Base-by-base conservation (phyloP, 30 jellyfish, hydroid and myxozoan genomes). In the Pelagia noctiluca region DNA sequence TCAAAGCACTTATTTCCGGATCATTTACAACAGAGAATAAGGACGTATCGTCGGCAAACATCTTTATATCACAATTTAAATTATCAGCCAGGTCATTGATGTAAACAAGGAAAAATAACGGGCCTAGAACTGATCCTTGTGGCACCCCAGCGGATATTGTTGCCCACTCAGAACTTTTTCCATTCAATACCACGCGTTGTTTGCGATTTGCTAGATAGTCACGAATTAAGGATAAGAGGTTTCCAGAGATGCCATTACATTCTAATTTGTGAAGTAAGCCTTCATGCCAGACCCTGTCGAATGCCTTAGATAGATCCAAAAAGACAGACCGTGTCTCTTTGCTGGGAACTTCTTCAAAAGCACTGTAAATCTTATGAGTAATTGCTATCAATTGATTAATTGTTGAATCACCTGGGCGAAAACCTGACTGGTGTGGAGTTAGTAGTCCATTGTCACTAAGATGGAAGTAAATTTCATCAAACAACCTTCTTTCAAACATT, bases 131-230 rank as follows among this genome's bases (percentile, higher is more conserved):
- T n/a, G n/a, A n/a, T n/a, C n/a, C n/a, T 54, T 82, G 92, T 28
- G 92, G 92, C 28, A 82, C 92, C 70, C 92, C 92, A 2, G 92
- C 92, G 50, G 92, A 67, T 67, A 67, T 63, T 13, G 78, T 71
- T 13, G 46, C 79, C 92, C 92, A 82, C 46, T 42, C 28, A 21
- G 92, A 82, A 78, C 78, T 13, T 63, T 62, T 79, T 50, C 90
- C 90, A 66, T 34, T 79, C 73, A 79, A 66, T 19, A 79, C 75
- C 30, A 57, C 82, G 12, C 88, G 52, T 46, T 57, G 88, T 48
- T 63, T 28, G 42, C 73, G 88, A 63, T 79, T 29, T 18, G 71
- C 0, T 46, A 79, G 16, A 66, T 25, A 79, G 48, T 79, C 62
- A 26, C 83, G 73, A 33, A 79, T 35, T 38, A 79, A 62, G 72